Percentiles rank a stretch among this genome's conserved stretches.
Conservation (phyloP, 2,113 vertebrate species). For the Butorides virescens region DNA sequence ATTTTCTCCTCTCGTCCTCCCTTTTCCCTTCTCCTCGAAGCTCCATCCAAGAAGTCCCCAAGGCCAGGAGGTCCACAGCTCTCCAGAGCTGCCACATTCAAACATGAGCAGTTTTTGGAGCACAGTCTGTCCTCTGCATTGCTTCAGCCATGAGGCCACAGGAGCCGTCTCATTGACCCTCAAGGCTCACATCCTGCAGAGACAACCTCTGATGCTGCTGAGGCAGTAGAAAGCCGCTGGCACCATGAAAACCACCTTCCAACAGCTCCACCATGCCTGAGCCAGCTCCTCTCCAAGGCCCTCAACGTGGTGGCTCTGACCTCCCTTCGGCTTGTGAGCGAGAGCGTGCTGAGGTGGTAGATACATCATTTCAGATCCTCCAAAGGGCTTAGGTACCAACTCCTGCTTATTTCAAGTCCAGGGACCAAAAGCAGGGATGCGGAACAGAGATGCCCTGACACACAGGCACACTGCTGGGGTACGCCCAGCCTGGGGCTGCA, state of each 20-base stretch:
- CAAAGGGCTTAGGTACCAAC: neutral
- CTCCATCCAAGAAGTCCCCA: neutral
- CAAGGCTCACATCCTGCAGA: rapidly evolving
- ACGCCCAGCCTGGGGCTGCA: neutral
- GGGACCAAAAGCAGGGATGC: neutral
- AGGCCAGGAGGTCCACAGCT: neutral
- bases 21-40: neutral
- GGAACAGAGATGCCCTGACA: neutral
- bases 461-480: rapidly evolving
- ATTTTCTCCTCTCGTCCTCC: neutral
- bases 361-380: neutral
- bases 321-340: neutral
- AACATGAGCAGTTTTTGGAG: neutral
- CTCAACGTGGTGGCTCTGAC: rapidly evolving
- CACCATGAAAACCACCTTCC: neutral
- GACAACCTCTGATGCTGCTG: neutral
- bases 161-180: neutral
- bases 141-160: neutral
- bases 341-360: neutral
- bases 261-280: neutral
- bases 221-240: neutral
- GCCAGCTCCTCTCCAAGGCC: neutral
- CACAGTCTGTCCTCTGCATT: neutral
- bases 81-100: neutral
- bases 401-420: neutral